Conservation (phyloP, 2,797 vertebrate species). For the Myotis planiceps region DNA sequence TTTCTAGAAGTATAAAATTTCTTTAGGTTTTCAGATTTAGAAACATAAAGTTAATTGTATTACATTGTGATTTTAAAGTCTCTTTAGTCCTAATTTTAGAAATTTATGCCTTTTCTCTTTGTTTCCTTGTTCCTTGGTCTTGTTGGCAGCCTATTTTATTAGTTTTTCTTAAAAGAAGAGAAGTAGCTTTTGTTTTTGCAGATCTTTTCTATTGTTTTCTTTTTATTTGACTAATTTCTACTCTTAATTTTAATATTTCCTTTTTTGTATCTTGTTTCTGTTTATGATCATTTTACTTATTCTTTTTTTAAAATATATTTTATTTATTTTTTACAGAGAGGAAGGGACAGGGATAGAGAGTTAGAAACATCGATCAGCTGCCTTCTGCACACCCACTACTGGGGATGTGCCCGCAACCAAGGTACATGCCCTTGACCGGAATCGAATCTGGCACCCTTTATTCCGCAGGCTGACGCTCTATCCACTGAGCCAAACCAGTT, state of each 20-base stretch:
- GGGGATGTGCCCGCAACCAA: too few relatives aligned
- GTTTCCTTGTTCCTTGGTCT: background rate
- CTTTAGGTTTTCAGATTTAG: slow-evolving; percentile 38
- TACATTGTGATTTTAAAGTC: background rate
- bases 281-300: background rate
- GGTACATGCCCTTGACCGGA: too few relatives aligned
- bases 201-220: background rate
- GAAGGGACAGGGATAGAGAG: too few relatives aligned
- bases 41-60: background rate
- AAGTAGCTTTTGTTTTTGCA: background rate
- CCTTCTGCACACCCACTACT: too few relatives aligned
- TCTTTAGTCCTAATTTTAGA: background rate
- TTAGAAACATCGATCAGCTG: too few relatives aligned
- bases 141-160: background rate
- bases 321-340: too few relatives aligned
- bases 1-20: slow-evolving; percentile 15
- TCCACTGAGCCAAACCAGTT: too few relatives aligned
- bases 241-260: slow-evolving; percentile 7
- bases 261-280: background rate
- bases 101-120: background rate
- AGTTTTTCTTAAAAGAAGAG: background rate
- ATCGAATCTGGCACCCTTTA: too few relatives aligned
- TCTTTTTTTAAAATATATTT: background rate
- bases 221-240: slow-evolving; percentile 27
- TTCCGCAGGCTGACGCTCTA: too few relatives aligned